These are phyloP conservation scores for Philereme vetulata DNA, from an alignment of 2,888 invertebrate species.

Conservation along the genomic window DNA sequence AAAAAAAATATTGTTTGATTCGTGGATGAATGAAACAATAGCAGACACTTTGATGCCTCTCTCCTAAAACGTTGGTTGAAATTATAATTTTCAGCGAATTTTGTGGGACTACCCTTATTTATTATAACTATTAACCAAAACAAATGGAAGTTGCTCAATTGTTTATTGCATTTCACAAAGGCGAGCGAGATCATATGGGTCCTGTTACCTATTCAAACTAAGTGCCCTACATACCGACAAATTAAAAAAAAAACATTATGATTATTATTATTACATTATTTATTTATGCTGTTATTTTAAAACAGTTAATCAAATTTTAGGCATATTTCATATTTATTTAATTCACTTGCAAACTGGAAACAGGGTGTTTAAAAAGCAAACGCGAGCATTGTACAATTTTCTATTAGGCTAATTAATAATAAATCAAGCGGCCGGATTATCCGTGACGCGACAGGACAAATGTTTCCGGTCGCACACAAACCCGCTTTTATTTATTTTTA, in stretches of 20 bases:
- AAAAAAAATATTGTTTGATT: conserved; percentile 9
- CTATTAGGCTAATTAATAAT: conserved; percentile 79
- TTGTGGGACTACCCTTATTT: background rate
- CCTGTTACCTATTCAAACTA: no score
- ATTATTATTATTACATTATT: no score
- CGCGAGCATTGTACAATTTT: conserved; percentile 49
- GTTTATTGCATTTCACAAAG: no score
- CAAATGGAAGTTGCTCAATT: no score
- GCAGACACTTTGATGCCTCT: background rate
- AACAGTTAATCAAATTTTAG: no score
- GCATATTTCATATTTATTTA: no score
- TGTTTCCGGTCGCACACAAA: conserved; percentile 75
- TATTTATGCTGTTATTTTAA: no score
- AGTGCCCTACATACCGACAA: no score
- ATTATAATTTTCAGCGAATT: background rate
- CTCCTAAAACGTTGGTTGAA: background rate
- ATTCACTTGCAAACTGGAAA: conserved; percentile 25
- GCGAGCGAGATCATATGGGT: no score
- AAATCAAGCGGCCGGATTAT: conserved; percentile 78
- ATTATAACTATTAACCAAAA: no score
- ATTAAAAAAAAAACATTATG: no score
- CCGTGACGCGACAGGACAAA: conserved; percentile 77
- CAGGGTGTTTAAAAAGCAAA: conserved; percentile 49
- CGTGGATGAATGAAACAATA: conserved; percentile 11
- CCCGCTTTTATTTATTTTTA: conserved; percentile 76